Evolutionary conservation across 2,113 vertebrate genomes (phyloP).

Genomic region (Entelurus aequoreus): DNA sequence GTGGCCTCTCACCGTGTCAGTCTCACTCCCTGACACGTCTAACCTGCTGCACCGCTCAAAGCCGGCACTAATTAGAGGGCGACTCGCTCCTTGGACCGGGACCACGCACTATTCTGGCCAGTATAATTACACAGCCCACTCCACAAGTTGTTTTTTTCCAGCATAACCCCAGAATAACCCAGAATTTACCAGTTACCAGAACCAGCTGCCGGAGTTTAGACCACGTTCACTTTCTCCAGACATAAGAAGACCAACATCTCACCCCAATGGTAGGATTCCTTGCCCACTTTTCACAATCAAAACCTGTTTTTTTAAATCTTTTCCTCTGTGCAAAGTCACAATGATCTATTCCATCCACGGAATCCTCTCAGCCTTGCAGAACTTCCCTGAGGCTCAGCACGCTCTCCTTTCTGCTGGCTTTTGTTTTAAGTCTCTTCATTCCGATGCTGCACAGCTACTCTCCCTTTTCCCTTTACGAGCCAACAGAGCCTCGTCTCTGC

Average conservation of each 20-base stretch:
- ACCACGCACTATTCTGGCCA: slow-evolving; percentile 35
- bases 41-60: not conserved
- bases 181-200: slow-evolving; percentile 16
- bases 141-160: slow-evolving; percentile 39
- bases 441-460: slow-evolving; percentile 41
- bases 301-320: slow-evolving; percentile 9
- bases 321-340: slow-evolving; percentile 50
- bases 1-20: not conserved
- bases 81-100: slow-evolving; percentile 3
- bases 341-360: slow-evolving; percentile 58
- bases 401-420: slow-evolving; percentile 15
- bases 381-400: slow-evolving; percentile 46
- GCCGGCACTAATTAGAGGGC: slow-evolving; percentile 40
- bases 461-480: slow-evolving; percentile 35
- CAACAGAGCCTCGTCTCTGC: slow-evolving; percentile 39
- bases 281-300: slow-evolving; percentile 19
- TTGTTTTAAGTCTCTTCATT: slow-evolving; percentile 64
- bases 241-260: slow-evolving; percentile 32
- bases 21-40: not conserved
- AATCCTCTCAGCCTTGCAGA: slow-evolving; percentile 25
- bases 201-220: slow-evolving; percentile 11
- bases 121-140: slow-evolving; percentile 40
- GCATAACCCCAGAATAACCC: slow-evolving; percentile 35
- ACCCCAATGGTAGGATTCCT: slow-evolving; percentile 14
- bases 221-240: slow-evolving; percentile 4